Evolutionary conservation across 2,888 invertebrate species (phyloP).

Genomic region (Diaphora mendica): DNA sequence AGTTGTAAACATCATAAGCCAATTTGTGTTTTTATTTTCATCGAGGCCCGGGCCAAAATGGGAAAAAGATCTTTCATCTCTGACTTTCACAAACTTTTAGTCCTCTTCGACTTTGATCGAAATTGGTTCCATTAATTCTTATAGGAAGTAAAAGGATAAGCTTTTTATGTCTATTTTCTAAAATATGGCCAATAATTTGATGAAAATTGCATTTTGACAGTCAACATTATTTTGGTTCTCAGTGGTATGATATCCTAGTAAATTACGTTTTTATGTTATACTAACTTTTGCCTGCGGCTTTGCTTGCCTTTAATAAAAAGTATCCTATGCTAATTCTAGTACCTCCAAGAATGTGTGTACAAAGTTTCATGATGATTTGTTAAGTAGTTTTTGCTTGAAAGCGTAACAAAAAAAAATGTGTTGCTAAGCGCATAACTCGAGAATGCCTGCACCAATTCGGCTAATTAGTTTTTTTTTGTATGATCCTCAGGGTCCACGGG

Average conservation of each 20-base stretch:
- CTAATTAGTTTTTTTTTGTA: too few relatives aligned
- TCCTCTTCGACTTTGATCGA: slow-evolving; percentile 46
- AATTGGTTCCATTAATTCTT: slow-evolving; percentile 52
- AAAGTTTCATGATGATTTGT: too few relatives aligned
- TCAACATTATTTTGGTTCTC: not conserved
- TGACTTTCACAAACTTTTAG: slow-evolving; percentile 51
- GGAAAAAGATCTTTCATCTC: slow-evolving; percentile 45
- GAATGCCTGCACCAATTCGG: too few relatives aligned
- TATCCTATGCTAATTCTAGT: too few relatives aligned
- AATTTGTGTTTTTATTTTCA: slow-evolving; percentile 21
- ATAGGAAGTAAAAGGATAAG: slow-evolving; percentile 51
- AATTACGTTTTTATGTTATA: not conserved
- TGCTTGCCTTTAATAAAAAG: too few relatives aligned
- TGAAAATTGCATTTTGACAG: not conserved
- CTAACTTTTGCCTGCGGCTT: too few relatives aligned
- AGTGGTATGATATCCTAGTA: not conserved
- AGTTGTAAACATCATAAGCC: not conserved
- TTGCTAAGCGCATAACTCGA: too few relatives aligned
- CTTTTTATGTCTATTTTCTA: slow-evolving; percentile 38
- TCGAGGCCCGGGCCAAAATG: slow-evolving; percentile 33
- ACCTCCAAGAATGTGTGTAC: too few relatives aligned
- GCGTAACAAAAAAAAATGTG: too few relatives aligned
- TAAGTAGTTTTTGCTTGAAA: too few relatives aligned
- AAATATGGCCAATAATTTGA: slow-evolving; percentile 13
- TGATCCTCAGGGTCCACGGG: too few relatives aligned